Evolutionary conservation across 2,113 vertebrate genomes (phyloP), one percentile per base, ranked within the genome.

Genomic region (Lasiurus cinereus): DNA sequence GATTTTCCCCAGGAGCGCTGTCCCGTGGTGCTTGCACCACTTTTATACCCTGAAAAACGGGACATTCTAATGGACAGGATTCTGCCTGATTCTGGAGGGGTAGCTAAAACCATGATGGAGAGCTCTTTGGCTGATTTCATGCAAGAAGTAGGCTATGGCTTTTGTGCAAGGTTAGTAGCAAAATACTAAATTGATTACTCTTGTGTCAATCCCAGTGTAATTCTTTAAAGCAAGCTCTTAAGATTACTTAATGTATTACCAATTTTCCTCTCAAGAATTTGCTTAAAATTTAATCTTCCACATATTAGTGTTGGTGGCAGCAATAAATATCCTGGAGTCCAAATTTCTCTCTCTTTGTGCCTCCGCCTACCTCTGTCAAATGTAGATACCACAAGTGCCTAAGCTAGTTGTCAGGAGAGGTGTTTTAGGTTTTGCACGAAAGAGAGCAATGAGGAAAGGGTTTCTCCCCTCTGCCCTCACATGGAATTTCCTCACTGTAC

Each of bases 51-150:
- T 99, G 99, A 99, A 99, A 99, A 99, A 99, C 99, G 99, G 99
- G 99, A 99, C 99, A 99, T 99, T 99, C 99, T 99, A 99, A 99
- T 99, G 99, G 99, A 99, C 98, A 99, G 99, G 98, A 99, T 99
- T 98, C 98, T 99, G 97, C 99, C 99, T 99, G 99, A 99, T 98
- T 99, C 99, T 96, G 99, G 99, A 98, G 99, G 99, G 98, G 99
- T 99, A 98, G 99, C 99, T 76, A 99, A 99, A 98, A 99, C 99
- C 98, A 99, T 99, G 99, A 99, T 99, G 99, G 99, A 99, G 99
- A 99, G 99, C 98, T 99, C 99, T 97, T 99, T 99, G 95, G 99
- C 99, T 97, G 99, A 99, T 97, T 99, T 99, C 97, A 99, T 99
- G 99, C 99, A 99, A 98, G 99, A 99, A 99, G 99, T 99, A 97